Base-by-base conservation (phyloP, 1,140 invertebrate genomes). In the Argopecten irradians region DNA sequence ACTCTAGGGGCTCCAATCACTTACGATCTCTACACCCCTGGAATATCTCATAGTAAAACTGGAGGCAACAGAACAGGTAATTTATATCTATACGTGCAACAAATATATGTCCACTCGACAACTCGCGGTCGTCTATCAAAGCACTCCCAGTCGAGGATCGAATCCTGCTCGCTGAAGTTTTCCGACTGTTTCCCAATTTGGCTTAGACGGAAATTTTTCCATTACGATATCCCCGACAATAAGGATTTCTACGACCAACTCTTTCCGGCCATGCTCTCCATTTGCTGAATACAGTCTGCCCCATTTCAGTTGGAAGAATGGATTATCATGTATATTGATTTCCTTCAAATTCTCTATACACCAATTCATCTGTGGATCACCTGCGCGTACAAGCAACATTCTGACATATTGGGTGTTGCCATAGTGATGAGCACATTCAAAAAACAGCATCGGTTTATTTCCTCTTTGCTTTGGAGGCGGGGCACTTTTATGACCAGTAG, bases 351-450 rank as follows among this genome's bases (percentile, higher is more conserved):
- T 86, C 35, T 82, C 55, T 28, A 34, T 11, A 86, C 86, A 86
- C 86, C 86, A 86, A 43, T 86, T 55, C 8, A 86, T 82, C 9
- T 82, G 55, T 19, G 71, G 55, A 32, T 82, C 55, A 43, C 36
- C 86, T 82, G 71, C 55, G n/a, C 86, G 34, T 16, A 86, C 82
- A 19, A 86, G 34, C 13, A 86, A 8, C 28, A 86, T 55, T 32
- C 86, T 55, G 2, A 86, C 86, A 28, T 86, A 86, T 82, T 86
- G 86, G 7, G 86, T 86, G 22, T 55, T 82, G 14, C 86, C 86
- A 86, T 86, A 86, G 34, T 82, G 19, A 82, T 86, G 86, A 8
- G 86, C 86, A 82, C 86, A 86, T 82, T 86, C 86, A 16, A 86
- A 86, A 86, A 82, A 86, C 16, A 86, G n/a, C 22, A 36, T 32